phyloP scores from a whole-genome alignment of 2,888 invertebrate species.

The Gonocerus acuteangulatus region DNA sequence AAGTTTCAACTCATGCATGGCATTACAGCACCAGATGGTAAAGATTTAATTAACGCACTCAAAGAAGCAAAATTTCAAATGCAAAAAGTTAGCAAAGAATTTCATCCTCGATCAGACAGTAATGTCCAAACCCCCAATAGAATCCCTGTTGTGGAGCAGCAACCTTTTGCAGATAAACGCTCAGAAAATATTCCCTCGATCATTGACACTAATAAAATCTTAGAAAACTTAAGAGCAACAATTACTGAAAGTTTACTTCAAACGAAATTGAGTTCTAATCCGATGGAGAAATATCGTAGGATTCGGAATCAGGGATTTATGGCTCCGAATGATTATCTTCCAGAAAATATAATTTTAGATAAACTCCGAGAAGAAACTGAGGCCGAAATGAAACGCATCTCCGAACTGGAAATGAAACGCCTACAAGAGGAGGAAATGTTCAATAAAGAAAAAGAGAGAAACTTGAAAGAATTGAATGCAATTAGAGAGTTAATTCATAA shows the following conservation, averaged over 20 bases:
- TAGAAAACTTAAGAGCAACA: not conserved
- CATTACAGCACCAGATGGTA: not conserved
- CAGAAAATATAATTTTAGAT: not conserved
- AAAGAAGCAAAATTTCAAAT: constrained; percentile 5
- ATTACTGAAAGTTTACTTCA: not conserved
- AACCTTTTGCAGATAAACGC: not conserved
- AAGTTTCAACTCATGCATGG: constrained; percentile 17
- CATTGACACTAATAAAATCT: not conserved
- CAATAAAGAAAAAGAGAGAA: not conserved
- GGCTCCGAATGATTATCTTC: not conserved
- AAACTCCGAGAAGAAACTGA: constrained; percentile 7
- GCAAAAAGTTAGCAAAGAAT: constrained; percentile 6
- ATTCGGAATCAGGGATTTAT: not conserved
- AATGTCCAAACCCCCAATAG: not conserved
- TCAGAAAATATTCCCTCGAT: not conserved
- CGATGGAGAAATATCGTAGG: not conserved
- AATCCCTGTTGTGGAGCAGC: not conserved
- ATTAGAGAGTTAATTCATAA: constrained; percentile 8
- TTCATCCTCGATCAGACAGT: not conserved
- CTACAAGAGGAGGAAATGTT: constrained; percentile 7
- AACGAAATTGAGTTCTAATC: not conserved
- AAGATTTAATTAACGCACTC: constrained; percentile 9
- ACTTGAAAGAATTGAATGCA: constrained; percentile 1
- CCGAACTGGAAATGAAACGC: not conserved
- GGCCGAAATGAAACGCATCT: not conserved